Evolutionary conservation across 2,888 invertebrate genomes (phyloP).

Genomic region (Keiferia lycopersicella): DNA sequence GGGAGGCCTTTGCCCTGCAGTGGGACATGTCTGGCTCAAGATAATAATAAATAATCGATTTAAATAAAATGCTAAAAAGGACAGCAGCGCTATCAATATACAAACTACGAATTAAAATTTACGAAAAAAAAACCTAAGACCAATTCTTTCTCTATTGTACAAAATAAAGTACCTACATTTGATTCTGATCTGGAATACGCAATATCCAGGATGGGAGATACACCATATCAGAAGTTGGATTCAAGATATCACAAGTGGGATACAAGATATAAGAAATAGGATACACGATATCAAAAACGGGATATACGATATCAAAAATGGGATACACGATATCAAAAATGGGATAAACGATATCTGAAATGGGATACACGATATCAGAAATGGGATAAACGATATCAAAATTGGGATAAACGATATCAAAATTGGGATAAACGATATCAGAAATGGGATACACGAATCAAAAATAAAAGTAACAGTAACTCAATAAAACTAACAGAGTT

Average conservation of each 20-base stretch:
- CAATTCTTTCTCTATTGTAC: too few species aligned
- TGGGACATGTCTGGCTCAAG: too few species aligned
- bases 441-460: neutral
- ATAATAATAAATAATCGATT: too few species aligned
- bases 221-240: neutral
- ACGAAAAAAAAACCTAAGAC: too few species aligned
- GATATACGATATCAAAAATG: neutral
- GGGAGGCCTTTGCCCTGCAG: too few species aligned
- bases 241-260: constrained; percentile 1
- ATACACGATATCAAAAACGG: neutral
- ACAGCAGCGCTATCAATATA: too few species aligned
- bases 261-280: neutral
- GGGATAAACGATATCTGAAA: neutral
- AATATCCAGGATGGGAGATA: neutral
- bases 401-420: neutral
- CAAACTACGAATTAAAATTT: too few species aligned
- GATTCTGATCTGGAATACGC: neutral
- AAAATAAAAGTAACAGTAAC: neutral
- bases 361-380: neutral
- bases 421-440: neutral
- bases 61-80: too few species aligned
- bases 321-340: neutral
- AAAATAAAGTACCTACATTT: too few species aligned
- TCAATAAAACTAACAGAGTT: too few species aligned
- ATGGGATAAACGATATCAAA: neutral